Base-by-base conservation (phyloP, 1,140 invertebrate species). In the Procambarus clarkii region DNA sequence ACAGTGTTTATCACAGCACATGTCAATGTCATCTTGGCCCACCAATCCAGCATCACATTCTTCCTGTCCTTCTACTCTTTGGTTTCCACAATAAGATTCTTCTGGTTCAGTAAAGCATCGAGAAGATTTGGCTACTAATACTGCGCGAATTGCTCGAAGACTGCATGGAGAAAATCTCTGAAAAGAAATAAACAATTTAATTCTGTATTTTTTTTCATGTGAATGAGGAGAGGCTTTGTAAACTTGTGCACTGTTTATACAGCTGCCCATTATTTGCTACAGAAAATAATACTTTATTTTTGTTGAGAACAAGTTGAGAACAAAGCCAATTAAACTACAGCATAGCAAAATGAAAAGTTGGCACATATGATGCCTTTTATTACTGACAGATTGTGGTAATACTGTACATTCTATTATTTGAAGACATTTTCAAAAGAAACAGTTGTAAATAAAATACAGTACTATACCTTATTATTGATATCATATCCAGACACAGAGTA, bases 401-500 rank as follows among this genome's bases (percentile, higher is more conserved):
- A 34, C 34, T 34, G 34, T 34, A 34, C 34, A 34, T 34, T 34
- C 34, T 34, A 34, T 34, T 34, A 34, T 34, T 34, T 0, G 34
- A 2, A 46, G 11, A 21, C 0, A 18, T 74, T 24, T 24, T 15
- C 3, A n/a, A 34, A 64, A 74, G 18, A 86, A 11, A 34, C 24
- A 86, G 54, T 48, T 24, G 2, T 48, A n/a, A n/a, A 86, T 24
- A 45, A 9, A 74, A 54, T 54, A 54, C 50, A 54, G 60, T 58
- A 58, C 54, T 58, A 13, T 71, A 98, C 98, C 96, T 99, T 98
- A 94, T 99, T 99, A 94, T 99, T 99, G 77, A 98, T 96, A 94
- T 99, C 98, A 94, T 99, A 99, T 5, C 98, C 98, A 94, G 97
- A 98, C 84, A 99, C 98, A 93, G 98, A 98, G 94, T 99, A 99